phyloP scores from a whole-genome alignment of 2,797 vertebrate genomes.

The Pantherophis vulpinus region DNA sequence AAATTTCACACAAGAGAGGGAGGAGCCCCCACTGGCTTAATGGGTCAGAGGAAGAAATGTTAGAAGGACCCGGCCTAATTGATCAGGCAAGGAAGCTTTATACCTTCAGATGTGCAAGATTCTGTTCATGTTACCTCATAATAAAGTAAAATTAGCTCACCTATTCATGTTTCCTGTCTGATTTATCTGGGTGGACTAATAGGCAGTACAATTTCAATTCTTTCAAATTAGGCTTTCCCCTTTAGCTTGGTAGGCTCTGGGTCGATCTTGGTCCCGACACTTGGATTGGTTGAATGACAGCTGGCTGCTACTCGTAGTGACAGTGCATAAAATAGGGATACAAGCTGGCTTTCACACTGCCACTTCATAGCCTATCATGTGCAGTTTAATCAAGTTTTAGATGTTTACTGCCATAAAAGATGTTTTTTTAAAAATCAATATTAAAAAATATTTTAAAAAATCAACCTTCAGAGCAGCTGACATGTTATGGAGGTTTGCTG shows the following conservation, averaged over 20 bases:
- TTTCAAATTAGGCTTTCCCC: not conserved
- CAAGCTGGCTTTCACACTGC: not conserved
- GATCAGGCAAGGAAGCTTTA: not conserved
- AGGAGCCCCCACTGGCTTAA: not conserved
- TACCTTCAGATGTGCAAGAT: not conserved
- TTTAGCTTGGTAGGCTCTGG: not conserved
- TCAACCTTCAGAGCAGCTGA: not conserved
- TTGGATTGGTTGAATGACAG: not conserved
- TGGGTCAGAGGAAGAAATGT: not conserved
- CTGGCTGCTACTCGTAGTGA: not conserved
- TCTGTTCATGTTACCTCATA: not conserved
- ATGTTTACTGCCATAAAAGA: not conserved
- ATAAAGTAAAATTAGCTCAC: not conserved
- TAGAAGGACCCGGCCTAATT: not conserved
- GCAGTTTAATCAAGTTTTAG: not conserved
- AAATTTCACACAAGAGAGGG: not conserved
- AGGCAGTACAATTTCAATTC: not conserved
- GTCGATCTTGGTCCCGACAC: not conserved
- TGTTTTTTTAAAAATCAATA: not conserved
- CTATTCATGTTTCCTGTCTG: not conserved
- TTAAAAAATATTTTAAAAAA: not conserved
- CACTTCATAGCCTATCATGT: not conserved
- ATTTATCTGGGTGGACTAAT: not conserved
- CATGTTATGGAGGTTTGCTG: not conserved
- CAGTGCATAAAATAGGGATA: not conserved